phyloP scores from a whole-genome alignment of 2,888 invertebrate genomes.

The Tetheella fluctuosa region DNA sequence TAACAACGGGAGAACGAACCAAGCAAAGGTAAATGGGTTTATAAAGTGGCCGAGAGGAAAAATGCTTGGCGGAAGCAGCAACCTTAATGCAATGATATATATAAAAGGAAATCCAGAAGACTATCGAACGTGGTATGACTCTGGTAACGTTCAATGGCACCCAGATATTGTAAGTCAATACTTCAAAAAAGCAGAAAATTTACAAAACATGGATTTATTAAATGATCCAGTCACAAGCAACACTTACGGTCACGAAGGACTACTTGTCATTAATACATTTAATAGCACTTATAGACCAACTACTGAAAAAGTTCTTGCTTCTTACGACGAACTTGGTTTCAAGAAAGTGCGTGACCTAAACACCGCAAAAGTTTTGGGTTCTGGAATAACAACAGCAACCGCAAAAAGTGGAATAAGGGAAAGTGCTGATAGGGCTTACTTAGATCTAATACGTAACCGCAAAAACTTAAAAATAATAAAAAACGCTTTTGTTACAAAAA shows the following conservation, averaged over 20 bases:
- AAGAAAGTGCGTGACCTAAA: conserved; percentile 57
- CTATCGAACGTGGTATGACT: conserved; percentile 78
- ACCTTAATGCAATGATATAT: conserved; percentile 84
- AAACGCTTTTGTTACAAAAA: conserved; percentile 72
- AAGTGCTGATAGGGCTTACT: conserved; percentile 81
- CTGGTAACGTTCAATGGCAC: conserved; percentile 79
- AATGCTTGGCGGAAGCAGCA: conserved; percentile 84
- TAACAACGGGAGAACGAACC: conserved; percentile 87
- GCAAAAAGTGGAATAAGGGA: conserved; percentile 68
- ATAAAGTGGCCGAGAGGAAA: conserved; percentile 85
- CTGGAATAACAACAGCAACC: conserved; percentile 70
- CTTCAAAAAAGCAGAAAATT: conserved; percentile 75
- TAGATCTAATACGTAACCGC: conserved; percentile 18
- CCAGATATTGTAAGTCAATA: conserved; percentile 71
- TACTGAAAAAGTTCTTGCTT: conserved; percentile 46
- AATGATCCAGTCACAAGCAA: conserved; percentile 30
- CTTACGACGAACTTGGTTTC: conserved; percentile 70
- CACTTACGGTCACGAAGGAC: conserved; percentile 63
- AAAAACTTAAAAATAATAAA: conserved; percentile 62
- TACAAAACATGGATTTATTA: conserved; percentile 39
- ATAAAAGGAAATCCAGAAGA: conserved; percentile 78
- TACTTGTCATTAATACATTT: conserved; percentile 66
- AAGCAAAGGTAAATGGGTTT: conserved; percentile 79
- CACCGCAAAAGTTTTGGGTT: conserved; percentile 64
- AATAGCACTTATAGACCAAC: conserved; percentile 62